phyloP scores from a whole-genome alignment of 2,797 vertebrate species.

The Lagodon rhomboides region DNA sequence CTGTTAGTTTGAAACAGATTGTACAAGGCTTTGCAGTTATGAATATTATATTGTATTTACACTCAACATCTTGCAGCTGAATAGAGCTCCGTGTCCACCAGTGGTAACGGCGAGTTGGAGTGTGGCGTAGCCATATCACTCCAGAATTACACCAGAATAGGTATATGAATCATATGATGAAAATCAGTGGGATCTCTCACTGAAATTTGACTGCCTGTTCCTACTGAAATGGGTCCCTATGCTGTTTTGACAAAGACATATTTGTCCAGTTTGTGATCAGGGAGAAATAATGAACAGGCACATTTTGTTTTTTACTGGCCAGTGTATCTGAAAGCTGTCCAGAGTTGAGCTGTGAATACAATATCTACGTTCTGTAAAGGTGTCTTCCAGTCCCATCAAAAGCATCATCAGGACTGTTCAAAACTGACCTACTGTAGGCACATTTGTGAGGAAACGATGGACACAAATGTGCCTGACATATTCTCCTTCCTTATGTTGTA shows the following conservation, averaged over 20 bases:
- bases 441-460: too few species aligned
- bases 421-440: background rate
- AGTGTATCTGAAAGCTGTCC: background rate
- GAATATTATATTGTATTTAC: background rate
- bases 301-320: background rate
- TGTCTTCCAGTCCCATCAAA: background rate
- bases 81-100: background rate
- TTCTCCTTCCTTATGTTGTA: background rate
- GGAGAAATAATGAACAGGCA: background rate
- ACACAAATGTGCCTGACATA: background rate
- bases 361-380: background rate
- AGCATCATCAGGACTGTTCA: background rate
- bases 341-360: background rate
- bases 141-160: background rate
- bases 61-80: background rate
- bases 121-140: background rate
- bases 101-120: background rate
- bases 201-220: too few species aligned
- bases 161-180: background rate
- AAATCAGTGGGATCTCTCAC: background rate
- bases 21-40: background rate
- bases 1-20: slow-evolving; percentile 5
- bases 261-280: background rate
- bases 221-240: too few species aligned
- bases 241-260: too few species aligned